Percentiles rank a stretch among this genome's conserved stretches.
These are phyloP conservation scores for Xerus inauris DNA, from an alignment of 2,113 vertebrate genomes.

Conservation along the genomic window DNA sequence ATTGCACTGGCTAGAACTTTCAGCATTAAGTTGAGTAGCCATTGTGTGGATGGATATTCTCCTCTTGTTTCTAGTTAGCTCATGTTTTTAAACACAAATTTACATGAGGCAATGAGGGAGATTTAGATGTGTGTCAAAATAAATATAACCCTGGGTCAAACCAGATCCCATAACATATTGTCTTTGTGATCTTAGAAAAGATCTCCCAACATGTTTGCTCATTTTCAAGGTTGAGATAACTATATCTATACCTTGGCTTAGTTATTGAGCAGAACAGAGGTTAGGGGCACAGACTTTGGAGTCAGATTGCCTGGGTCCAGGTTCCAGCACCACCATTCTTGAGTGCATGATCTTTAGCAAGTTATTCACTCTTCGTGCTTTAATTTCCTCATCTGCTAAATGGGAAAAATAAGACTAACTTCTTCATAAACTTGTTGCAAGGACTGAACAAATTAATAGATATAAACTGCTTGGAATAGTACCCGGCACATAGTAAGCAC, in stretches of 20 bases:
- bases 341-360: neutral
- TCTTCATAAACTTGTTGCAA: neutral
- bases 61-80: neutral
- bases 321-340: neutral
- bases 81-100: slow-evolving; percentile 5
- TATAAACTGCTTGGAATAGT: neutral
- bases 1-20: neutral
- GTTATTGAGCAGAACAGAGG: neutral
- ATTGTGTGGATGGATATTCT: neutral
- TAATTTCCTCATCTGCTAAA: neutral
- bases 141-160: neutral
- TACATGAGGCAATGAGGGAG: neutral
- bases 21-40: neutral
- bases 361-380: neutral
- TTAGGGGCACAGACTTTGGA: neutral
- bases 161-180: neutral
- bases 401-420: neutral
- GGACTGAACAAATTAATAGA: neutral
- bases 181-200: neutral
- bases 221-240: neutral
- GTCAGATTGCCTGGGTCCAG: neutral
- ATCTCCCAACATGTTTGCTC: neutral
- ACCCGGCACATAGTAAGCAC: neutral
- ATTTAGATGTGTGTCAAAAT: neutral
- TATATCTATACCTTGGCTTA: neutral